A percentile compares a stretch with the other conserved stretches of the same genome.
Conservation (phyloP, 2,888 invertebrate genomes). For the Acutogordius australiensis region DNA sequence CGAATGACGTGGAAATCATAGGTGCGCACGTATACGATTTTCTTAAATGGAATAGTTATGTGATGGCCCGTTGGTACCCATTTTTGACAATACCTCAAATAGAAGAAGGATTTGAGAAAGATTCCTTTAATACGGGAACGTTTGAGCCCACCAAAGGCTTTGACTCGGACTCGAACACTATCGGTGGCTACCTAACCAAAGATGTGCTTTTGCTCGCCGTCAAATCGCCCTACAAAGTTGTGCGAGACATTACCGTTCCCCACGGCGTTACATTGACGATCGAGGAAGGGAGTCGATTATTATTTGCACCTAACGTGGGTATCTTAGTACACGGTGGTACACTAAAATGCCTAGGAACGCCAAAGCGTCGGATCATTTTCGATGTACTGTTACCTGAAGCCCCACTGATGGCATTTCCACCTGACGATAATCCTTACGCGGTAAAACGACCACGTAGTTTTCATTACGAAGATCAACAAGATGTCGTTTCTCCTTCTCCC, state of each 20-base stretch:
- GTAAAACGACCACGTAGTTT: neutral
- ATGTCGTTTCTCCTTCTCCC: neutral
- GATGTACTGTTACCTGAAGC: neutral
- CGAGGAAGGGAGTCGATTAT: neutral
- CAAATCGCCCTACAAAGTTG: neutral
- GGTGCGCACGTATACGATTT: neutral
- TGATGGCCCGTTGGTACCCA: neutral
- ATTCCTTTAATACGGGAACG: neutral
- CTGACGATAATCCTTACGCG: neutral
- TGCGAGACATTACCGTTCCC: neutral
- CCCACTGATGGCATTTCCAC: neutral
- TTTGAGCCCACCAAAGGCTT: neutral
- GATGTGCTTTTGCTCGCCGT: neutral
- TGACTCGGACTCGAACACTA: neutral
- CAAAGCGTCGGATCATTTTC: neutral
- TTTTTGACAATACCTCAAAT: slow-evolving; percentile 3
- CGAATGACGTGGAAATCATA: neutral
- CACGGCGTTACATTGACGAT: neutral
- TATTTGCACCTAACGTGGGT: slow-evolving; percentile 7
- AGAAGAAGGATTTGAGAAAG: too few species aligned
- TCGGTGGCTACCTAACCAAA: neutral
- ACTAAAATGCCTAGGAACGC: neutral
- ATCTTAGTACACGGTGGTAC: neutral
- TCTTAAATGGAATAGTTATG: neutral
- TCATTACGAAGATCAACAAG: neutral